Base-by-base conservation (phyloP, 2,797 vertebrate species). In the Vireo griseus region DNA sequence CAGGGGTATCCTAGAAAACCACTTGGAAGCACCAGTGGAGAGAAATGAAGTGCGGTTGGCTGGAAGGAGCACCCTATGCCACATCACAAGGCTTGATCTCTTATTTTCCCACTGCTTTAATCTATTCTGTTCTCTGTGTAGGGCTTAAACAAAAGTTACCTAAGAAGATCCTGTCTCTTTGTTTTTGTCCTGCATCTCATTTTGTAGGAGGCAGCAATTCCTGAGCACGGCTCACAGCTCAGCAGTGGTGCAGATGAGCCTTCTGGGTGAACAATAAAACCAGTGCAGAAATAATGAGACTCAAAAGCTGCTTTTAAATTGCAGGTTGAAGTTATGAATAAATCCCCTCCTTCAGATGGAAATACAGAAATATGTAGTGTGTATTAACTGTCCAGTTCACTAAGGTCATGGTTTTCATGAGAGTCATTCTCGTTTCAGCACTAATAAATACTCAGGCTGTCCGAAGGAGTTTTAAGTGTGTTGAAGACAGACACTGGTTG, bases 101-200 rank as follows among this genome's bases (percentile, higher is more conserved):
- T 84, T 86, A 12, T 94, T 97, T 97, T 95, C 95, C 95, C 96
- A 94, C 91, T 92, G 85, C 95, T 95, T 94, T 96, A 92, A 96
- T 97, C 95, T 96, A 76, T 92, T 96, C 95, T 94, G 85, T 90
- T 94, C 87, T 94, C 94, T 94, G 85, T 92, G 91, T 88, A 83
- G 92, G 73, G 79, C 89, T 92, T 83, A 96, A 96, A 96, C 95
- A 96, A 95, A 96, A 92, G 87, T 96, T 81, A 92, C 95, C 69
- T 92, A 91, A 92, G 94, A 92, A 95, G 94, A 95, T 96, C 91
- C 87, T 54, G 94, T 81, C 85, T 97, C 94, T 95, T 93, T 97
- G 94, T 91, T 94, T 97, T 88, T 75, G 47, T 66, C 90, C 79
- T 90, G 92, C 92, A 95, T 96, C 86, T 96, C 44, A 78, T 94